Percentiles rank a stretch among this genome's conserved stretches.
Evolutionary conservation across 2,888 invertebrate species (phyloP).

Genomic region (Parnassius smintheus): DNA sequence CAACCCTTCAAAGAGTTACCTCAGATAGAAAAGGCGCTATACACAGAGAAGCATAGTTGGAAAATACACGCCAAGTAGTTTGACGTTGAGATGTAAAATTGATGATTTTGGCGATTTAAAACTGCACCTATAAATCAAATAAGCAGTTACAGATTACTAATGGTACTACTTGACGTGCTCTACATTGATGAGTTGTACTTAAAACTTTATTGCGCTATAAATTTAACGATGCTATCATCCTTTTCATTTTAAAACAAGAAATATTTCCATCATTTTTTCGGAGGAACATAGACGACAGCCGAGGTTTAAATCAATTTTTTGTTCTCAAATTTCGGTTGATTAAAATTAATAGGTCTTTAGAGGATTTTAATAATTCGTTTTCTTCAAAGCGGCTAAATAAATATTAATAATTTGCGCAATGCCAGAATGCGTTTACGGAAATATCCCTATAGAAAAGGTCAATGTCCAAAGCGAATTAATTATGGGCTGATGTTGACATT

Average conservation of each 20-base stretch:
- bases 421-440: no score
- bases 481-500: no score
- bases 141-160: constrained; percentile 19
- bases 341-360: no score
- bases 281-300: constrained; percentile 12
- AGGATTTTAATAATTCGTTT: no score
- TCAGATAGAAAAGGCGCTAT: no score
- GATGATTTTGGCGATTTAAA: constrained; percentile 16
- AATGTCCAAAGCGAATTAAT: no score
- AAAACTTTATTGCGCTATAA: constrained; percentile 57
- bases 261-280: constrained; percentile 23
- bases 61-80: no score
- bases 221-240: constrained; percentile 37
- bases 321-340: background rate
- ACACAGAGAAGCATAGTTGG: no score
- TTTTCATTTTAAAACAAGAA: constrained; percentile 19
- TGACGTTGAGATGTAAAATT: constrained; percentile 6
- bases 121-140: constrained; percentile 20
- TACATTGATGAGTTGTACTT: constrained; percentile 48
- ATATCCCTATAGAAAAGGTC: no score
- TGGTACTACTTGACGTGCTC: constrained; percentile 16
- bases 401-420: no score
- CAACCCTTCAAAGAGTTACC: no score
- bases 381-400: no score
- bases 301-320: constrained; percentile 5